Evolutionary conservation across 2,797 vertebrate species (phyloP).

Genomic region (Melanogrammus aeglefinus): DNA sequence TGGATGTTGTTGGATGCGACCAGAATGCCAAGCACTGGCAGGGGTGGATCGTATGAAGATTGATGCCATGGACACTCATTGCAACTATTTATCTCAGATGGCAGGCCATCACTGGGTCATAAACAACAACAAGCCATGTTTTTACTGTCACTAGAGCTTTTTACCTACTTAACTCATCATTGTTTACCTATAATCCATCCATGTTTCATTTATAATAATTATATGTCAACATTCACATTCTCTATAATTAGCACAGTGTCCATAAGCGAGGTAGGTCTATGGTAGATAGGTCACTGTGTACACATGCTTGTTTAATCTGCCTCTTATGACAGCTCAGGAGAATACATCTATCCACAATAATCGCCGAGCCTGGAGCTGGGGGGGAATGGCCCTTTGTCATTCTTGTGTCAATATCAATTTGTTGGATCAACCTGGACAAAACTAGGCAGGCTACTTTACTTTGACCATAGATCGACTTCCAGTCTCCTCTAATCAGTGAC

Average conservation of each 20-base stretch:
- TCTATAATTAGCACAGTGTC: background rate
- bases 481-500: background rate
- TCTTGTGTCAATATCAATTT: background rate
- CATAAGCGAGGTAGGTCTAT: slow-evolving; percentile 14
- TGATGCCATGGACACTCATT: no score
- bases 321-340: slow-evolving; percentile 24
- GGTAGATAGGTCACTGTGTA: slow-evolving; percentile 25
- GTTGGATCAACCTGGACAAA: background rate
- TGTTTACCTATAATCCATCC: slow-evolving; percentile 1
- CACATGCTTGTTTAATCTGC: slow-evolving; percentile 29
- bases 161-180: background rate
- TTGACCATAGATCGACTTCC: background rate
- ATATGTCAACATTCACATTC: slow-evolving; percentile 10
- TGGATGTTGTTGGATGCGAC: background rate
- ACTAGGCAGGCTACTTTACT: background rate
- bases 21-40: no score
- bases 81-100: background rate
- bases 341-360: background rate
- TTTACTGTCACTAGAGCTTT: background rate
- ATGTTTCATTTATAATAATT: slow-evolving; percentile 13
- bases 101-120: background rate
- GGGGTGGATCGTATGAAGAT: no score
- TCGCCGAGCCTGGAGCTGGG: background rate
- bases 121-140: background rate
- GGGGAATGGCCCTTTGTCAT: background rate